phyloP scores from a whole-genome alignment of 2,888 invertebrate species.

The Cephus sareptanus region DNA sequence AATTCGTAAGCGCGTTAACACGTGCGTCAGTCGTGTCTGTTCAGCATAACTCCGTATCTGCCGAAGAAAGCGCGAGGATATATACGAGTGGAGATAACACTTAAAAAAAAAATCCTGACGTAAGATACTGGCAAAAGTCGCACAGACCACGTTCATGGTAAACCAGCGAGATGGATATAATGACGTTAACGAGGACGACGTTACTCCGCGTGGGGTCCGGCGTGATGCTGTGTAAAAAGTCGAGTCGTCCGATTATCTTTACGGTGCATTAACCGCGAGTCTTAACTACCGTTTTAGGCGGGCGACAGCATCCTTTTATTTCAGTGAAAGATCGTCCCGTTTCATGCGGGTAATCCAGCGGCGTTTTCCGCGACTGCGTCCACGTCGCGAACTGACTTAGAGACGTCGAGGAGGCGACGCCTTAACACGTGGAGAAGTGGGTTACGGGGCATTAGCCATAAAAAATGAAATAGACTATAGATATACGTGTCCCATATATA shows the following conservation, averaged over 20 bases:
- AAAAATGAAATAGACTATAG: not conserved
- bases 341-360: not conserved
- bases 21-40: not conserved
- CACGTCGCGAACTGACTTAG: not conserved
- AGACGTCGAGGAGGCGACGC: not conserved
- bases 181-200: not conserved
- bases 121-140: not conserved
- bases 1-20: not conserved
- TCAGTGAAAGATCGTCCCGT: not conserved
- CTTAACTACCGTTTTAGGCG: not conserved
- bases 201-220: not conserved
- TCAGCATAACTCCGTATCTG: not conserved
- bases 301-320: not conserved
- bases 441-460: not conserved
- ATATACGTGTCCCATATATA: not conserved
- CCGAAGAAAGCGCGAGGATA: not conserved
- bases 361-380: not conserved
- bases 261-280: slow-evolving; percentile 6
- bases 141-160: not conserved
- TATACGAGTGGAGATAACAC: not conserved
- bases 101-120: not conserved
- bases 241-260: slow-evolving; percentile 3
- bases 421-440: too few species aligned
- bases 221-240: not conserved
- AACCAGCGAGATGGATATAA: not conserved